These are phyloP conservation scores for Meloidogyne floridensis DNA, from an alignment of 1,140 invertebrate genomes.

Conservation along the genomic window DNA sequence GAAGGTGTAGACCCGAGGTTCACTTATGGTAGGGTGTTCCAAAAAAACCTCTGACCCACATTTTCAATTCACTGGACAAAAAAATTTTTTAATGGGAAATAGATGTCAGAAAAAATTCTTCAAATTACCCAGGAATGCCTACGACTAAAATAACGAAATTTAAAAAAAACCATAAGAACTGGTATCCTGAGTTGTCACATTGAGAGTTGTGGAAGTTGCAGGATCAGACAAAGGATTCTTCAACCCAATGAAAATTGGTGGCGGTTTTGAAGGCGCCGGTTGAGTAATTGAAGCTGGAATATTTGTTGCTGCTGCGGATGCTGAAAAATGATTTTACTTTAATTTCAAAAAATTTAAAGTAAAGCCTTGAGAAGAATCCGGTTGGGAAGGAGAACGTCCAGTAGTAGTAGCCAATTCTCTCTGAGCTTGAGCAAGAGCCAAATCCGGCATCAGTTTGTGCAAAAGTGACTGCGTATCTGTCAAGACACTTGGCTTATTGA, in stretches of 20 bases:
- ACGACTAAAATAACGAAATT: no score
- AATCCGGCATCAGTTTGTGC: conserved; percentile 41
- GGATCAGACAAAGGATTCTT: no score
- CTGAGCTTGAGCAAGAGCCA: conserved; percentile 21
- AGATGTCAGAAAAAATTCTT: no score
- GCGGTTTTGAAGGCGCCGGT: not conserved
- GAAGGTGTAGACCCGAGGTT: not conserved
- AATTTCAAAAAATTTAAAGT: not conserved
- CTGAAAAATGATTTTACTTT: not conserved
- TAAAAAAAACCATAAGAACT: not conserved
- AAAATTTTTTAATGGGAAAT: no score
- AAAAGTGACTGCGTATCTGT: conserved; percentile 37
- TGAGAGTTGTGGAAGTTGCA: no score
- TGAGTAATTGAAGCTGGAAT: not conserved
- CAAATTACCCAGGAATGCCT: no score
- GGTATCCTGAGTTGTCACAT: not conserved
- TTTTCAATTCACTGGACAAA: no score
- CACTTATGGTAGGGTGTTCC: no score
- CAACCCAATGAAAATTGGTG: not conserved
- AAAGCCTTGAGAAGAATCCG: not conserved
- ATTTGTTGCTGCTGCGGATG: not conserved
- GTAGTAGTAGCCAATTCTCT: conserved; percentile 21
- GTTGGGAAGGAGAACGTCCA: not conserved
- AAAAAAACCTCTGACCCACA: no score
- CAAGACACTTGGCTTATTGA: conserved; percentile 29